These are phyloP conservation scores for Epinephelus malabaricus DNA, from an alignment of 2,797 vertebrate species.

Conservation along the genomic window DNA sequence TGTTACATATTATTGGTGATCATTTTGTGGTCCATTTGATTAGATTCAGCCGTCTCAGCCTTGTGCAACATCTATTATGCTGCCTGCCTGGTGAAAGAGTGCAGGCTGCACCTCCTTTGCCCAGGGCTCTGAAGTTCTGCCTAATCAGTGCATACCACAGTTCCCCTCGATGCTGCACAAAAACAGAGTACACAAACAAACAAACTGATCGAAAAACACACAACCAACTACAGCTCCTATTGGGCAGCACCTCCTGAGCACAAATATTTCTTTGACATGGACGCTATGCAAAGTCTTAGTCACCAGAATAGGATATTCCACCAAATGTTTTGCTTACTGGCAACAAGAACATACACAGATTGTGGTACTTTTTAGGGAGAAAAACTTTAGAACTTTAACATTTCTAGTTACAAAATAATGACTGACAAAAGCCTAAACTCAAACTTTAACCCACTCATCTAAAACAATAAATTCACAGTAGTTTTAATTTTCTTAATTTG, in stretches of 20 bases:
- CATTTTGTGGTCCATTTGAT: background rate
- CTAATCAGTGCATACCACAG: slow-evolving; percentile 19
- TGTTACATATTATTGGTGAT: background rate
- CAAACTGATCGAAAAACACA: slow-evolving; percentile 1
- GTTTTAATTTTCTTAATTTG: background rate
- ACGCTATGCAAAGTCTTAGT: background rate
- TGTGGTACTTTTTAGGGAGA: background rate
- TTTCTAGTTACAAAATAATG: background rate
- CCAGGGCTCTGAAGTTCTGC: background rate
- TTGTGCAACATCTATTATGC: background rate
- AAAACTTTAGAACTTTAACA: background rate
- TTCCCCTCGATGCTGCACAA: background rate
- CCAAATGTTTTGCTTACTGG: too few relatives aligned
- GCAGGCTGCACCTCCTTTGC: background rate
- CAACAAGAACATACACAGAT: background rate
- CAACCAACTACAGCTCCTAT: background rate
- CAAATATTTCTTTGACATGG: slow-evolving; percentile 4
- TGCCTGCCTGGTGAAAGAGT: slow-evolving; percentile 8
- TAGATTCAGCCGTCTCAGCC: background rate
- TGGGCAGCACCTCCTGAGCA: background rate
- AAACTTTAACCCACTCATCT: background rate
- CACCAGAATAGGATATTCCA: background rate
- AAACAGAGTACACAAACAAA: slow-evolving; percentile 23
- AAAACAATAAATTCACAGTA: background rate
- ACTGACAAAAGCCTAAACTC: background rate